These are phyloP conservation scores for Falco concolor DNA, from an alignment of 2,797 vertebrate species.

Conservation along the genomic window DNA sequence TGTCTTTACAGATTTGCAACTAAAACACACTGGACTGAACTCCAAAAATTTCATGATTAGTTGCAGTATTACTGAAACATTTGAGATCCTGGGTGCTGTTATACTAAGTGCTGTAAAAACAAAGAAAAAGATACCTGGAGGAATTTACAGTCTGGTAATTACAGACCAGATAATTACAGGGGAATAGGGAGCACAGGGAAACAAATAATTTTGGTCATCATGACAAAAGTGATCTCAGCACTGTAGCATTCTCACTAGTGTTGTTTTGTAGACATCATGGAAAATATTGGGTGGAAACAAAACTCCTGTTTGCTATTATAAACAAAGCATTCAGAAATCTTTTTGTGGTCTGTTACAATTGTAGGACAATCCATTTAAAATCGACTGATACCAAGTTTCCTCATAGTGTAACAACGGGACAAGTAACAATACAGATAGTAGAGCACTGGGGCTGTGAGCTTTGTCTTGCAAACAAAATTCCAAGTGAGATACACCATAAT, in stretches of 20 bases:
- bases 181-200: not conserved
- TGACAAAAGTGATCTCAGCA: slow-evolving; percentile 28
- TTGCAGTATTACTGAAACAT: not conserved
- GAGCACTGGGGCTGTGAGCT: not conserved
- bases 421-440: not conserved
- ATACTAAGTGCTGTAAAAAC: not conserved
- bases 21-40: not conserved
- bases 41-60: not conserved
- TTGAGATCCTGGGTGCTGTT: not conserved
- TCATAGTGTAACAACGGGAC: not conserved
- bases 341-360: slow-evolving; percentile 28
- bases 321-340: not conserved
- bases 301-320: slow-evolving; percentile 3
- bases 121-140: not conserved
- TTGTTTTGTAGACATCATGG: slow-evolving; percentile 8
- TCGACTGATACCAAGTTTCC: not conserved
- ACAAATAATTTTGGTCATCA: not conserved
- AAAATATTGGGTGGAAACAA: slow-evolving; percentile 35
- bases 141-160: not conserved
- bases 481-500: not conserved
- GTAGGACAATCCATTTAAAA: slow-evolving; percentile 6
- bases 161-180: not conserved
- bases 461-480: not conserved
- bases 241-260: not conserved
- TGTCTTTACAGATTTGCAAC: not conserved